Evolutionary conservation across 2,888 invertebrate genomes (phyloP).

Genomic region (Drosophila sordidula): DNA sequence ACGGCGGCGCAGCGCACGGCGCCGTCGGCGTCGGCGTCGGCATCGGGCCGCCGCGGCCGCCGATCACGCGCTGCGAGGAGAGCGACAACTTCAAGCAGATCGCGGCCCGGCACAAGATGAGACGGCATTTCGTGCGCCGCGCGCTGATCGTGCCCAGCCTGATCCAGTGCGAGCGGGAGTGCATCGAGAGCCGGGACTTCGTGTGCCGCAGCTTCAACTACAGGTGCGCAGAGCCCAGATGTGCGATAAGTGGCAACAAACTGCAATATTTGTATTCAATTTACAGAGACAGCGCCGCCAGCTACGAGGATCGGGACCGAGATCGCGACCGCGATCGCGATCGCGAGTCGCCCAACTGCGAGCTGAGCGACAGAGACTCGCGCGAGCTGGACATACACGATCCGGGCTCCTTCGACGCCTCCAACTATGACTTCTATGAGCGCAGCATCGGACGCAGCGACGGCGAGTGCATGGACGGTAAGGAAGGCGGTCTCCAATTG

Average conservation of each 20-base stretch:
- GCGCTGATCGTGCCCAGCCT: conserved; percentile 90
- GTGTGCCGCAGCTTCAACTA: conserved; percentile 95
- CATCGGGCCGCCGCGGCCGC: conserved; percentile 84
- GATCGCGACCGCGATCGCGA: conserved; percentile 87
- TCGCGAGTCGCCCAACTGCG: conserved; percentile 89
- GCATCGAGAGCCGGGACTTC: conserved; percentile 92
- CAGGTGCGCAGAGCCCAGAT: conserved; percentile 86
- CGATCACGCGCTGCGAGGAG: conserved; percentile 90
- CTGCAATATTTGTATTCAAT: conserved; percentile 60
- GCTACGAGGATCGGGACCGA: conserved; percentile 87
- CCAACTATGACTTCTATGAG: conserved; percentile 94
- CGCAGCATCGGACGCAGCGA: conserved; percentile 90
- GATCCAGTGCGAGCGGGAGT: conserved; percentile 93
- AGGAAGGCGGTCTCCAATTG: conserved; percentile 13
- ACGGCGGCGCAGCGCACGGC: conserved; percentile 52
- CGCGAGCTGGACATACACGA: conserved; percentile 93
- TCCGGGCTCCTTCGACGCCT: conserved; percentile 93
- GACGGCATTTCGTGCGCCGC: conserved; percentile 91
- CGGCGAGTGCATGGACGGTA: conserved; percentile 94
- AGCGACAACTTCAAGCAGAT: conserved; percentile 93
- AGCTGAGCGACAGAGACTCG: conserved; percentile 94
- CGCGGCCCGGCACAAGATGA: conserved; percentile 91
- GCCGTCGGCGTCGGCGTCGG: conserved; percentile 82
- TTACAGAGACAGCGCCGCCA: conserved; percentile 86
- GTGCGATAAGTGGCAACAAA: conserved; percentile 37